These are phyloP conservation scores for Nemopilema nomurai DNA, from an alignment of 30 jellyfish, hydroid and myxozoan species.

Conservation along the genomic window DNA sequence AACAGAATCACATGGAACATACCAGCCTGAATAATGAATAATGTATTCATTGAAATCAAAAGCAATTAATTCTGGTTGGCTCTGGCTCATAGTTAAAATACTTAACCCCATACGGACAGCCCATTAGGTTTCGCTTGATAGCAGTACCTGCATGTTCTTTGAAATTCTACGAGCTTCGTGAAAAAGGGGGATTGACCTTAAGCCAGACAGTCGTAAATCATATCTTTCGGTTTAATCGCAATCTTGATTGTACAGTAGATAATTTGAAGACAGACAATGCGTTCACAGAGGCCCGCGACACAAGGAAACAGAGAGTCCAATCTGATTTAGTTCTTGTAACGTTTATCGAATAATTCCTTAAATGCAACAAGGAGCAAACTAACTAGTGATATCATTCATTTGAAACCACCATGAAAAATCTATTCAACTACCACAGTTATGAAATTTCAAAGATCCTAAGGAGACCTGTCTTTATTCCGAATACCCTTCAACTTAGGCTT, in stretches of 20 bases:
- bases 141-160: neutral
- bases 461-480: too few relatives aligned
- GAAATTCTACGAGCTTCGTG: neutral
- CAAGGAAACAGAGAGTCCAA: too few relatives aligned
- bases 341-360: too few relatives aligned
- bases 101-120: neutral
- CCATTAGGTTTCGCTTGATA: neutral
- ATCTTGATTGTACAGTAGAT: neutral
- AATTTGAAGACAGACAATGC: neutral
- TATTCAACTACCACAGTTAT: too few relatives aligned
- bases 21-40: too few relatives aligned
- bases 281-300: too few relatives aligned
- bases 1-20: neutral
- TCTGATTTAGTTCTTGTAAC: too few relatives aligned
- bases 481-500: too few relatives aligned
- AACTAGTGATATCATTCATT: too few relatives aligned
- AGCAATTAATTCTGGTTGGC: neutral
- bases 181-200: neutral
- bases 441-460: too few relatives aligned
- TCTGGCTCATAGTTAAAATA: neutral
- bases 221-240: neutral
- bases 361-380: too few relatives aligned
- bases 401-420: too few relatives aligned
- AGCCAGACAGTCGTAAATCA: neutral
- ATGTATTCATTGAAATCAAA: neutral